phyloP scores from a whole-genome alignment of 1,140 invertebrate genomes.

The Drosophila setifemur region DNA sequence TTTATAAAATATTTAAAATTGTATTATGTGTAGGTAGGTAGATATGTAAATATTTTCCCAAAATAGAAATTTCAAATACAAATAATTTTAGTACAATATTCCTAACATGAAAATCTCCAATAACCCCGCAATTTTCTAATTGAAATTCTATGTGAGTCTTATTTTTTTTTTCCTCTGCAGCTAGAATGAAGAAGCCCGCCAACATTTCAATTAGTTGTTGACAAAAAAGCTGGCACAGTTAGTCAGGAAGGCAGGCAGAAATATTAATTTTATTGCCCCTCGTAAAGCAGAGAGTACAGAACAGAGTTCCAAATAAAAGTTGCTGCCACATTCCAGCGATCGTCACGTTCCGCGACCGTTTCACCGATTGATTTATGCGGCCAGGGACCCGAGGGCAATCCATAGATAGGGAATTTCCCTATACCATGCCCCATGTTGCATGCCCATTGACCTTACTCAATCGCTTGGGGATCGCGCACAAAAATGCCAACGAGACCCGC shows the following conservation, averaged over 20 bases:
- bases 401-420: constrained; percentile 34
- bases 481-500: constrained; percentile 27
- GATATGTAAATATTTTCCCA: too few relatives aligned
- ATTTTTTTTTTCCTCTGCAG: too few relatives aligned
- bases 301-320: constrained; percentile 62
- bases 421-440: background rate
- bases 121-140: too few relatives aligned
- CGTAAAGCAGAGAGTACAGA: constrained; percentile 52
- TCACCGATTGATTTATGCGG: constrained; percentile 45
- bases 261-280: constrained; percentile 60
- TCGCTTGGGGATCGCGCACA: constrained; percentile 27
- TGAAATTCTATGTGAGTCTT: too few relatives aligned
- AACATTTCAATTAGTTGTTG: constrained; percentile 74
- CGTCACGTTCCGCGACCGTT: constrained; percentile 48
- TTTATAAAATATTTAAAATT: too few relatives aligned
- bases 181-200: constrained; percentile 23
- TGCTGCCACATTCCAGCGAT: constrained; percentile 36
- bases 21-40: too few relatives aligned
- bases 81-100: too few relatives aligned
- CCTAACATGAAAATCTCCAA: too few relatives aligned
- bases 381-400: constrained; percentile 15
- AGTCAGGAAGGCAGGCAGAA: too few relatives aligned
- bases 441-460: constrained; percentile 52
- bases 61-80: too few relatives aligned
- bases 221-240: constrained; percentile 37